phyloP scores from a whole-genome alignment of 2,888 invertebrate genomes.

The Cryptops parisi region DNA sequence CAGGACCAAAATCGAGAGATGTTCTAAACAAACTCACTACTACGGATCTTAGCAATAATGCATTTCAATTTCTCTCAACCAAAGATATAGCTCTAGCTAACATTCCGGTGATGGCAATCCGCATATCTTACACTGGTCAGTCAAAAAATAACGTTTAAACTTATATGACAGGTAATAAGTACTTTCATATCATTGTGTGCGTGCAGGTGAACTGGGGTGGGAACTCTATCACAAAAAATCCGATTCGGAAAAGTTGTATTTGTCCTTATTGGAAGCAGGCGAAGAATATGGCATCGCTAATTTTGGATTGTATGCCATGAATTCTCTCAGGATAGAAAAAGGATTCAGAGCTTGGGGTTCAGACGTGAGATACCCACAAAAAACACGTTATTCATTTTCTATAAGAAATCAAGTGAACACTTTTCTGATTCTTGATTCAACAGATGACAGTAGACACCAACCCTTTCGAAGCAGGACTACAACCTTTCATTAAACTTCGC shows the following conservation, averaged over 20 bases:
- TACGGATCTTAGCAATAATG: slow-evolving; percentile 26
- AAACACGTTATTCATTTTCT: too few relatives aligned
- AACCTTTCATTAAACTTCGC: slow-evolving; percentile 27
- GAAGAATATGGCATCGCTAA: slow-evolving; percentile 29
- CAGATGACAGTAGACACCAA: slow-evolving; percentile 35
- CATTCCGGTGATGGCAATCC: slow-evolving; percentile 24
- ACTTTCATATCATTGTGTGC: neutral
- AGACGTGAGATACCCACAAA: slow-evolving; percentile 24
- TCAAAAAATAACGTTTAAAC: slow-evolving; percentile 19
- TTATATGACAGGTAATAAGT: too few relatives aligned
- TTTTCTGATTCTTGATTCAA: slow-evolving; percentile 6
- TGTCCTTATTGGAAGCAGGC: slow-evolving; percentile 29
- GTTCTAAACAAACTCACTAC: slow-evolving; percentile 28
- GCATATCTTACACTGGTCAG: slow-evolving; percentile 33
- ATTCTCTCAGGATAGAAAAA: slow-evolving; percentile 34
- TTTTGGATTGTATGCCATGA: slow-evolving; percentile 34
- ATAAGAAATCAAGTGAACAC: slow-evolving; percentile 6
- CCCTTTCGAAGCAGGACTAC: slow-evolving; percentile 35
- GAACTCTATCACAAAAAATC: slow-evolving; percentile 32
- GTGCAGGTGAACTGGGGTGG: slow-evolving; percentile 34
- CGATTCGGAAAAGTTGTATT: slow-evolving; percentile 29
- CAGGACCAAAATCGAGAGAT: slow-evolving; percentile 29
- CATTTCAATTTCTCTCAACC: slow-evolving; percentile 30
- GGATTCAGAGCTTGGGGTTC: slow-evolving; percentile 34
- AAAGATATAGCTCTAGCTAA: slow-evolving; percentile 26